These are phyloP conservation scores for Calliphora vicina DNA, from an alignment of 1,140 invertebrate species.

Conservation along the genomic window DNA sequence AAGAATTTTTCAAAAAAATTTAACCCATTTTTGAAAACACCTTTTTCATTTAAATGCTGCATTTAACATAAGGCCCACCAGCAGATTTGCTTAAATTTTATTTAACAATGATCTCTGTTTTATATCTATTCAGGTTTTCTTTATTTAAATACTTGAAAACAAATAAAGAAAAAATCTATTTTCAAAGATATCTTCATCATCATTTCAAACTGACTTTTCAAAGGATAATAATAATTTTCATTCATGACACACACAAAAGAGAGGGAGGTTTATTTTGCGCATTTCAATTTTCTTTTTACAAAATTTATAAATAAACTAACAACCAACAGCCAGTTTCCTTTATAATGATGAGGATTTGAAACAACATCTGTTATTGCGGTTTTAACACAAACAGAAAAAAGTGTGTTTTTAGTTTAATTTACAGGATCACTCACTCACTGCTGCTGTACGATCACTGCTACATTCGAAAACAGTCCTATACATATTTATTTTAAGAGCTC, in stretches of 20 bases:
- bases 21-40: neutral
- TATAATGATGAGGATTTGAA: neutral
- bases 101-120: no score
- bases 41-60: neutral
- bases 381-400: neutral
- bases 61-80: neutral
- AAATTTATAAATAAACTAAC: neutral
- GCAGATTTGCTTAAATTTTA: neutral
- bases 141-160: neutral
- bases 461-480: neutral
- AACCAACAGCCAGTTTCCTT: neutral
- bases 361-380: constrained; percentile 12
- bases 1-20: neutral
- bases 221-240: neutral
- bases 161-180: neutral
- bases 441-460: neutral
- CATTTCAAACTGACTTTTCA: neutral
- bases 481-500: neutral
- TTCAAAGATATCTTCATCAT: neutral
- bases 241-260: no score
- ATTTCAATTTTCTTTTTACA: neutral
- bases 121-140: neutral
- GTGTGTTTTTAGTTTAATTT: neutral
- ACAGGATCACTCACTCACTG: neutral
- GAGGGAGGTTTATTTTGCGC: constrained; percentile 7